A percentile compares a stretch with the other conserved stretches of the same genome.
These are phyloP conservation scores for Lepeophtheirus nordmannii DNA, from an alignment of 2,888 invertebrate genomes.

Conservation along the genomic window DNA sequence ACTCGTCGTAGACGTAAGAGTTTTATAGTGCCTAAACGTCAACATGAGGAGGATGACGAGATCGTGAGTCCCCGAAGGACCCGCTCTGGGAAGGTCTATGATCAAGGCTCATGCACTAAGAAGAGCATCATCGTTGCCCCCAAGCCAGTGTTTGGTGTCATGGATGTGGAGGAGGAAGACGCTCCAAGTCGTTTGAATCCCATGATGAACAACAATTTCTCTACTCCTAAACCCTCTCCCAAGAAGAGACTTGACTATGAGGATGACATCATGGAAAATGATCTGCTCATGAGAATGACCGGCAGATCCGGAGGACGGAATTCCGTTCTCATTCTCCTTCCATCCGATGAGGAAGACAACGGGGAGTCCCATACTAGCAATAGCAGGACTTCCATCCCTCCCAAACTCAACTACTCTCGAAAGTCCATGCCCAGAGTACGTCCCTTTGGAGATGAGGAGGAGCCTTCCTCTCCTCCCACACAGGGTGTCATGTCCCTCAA, in stretches of 20 bases:
- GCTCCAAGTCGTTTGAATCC: no score
- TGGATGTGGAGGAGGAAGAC: no score
- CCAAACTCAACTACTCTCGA: neutral
- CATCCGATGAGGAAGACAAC: neutral
- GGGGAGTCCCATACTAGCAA: neutral
- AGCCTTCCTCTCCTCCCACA: neutral
- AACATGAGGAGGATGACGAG: neutral
- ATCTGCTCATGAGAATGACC: no score
- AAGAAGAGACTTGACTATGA: no score
- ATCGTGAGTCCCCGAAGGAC: neutral
- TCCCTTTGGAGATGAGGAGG: neutral
- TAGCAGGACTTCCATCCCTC: neutral
- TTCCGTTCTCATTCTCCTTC: neutral
- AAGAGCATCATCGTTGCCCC: neutral
- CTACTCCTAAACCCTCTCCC: neutral
- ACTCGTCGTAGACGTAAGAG: neutral
- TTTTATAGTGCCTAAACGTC: neutral
- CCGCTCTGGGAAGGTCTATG: neutral
- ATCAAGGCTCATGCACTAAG: neutral
- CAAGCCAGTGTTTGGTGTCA: no score
- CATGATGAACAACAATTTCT: neutral
- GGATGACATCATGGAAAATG: no score
- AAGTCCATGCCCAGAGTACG: neutral
- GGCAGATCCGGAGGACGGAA: neutral
- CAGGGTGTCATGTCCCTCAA: slow-evolving; percentile 3